These are phyloP conservation scores for Harpagus bidentatus DNA, from an alignment of 2,113 vertebrate genomes.

Conservation along the genomic window DNA sequence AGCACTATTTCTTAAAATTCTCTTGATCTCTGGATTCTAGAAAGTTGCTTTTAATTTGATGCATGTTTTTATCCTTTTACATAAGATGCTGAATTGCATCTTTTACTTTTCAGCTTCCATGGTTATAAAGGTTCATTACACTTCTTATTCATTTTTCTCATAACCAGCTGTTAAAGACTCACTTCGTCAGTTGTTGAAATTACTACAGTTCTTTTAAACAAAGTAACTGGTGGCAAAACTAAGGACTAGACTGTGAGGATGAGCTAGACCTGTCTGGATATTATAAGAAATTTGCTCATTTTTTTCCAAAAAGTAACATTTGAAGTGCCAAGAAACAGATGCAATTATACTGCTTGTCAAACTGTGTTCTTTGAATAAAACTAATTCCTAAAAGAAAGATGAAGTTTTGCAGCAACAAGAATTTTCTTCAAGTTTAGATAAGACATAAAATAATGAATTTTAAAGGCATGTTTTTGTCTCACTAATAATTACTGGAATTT, in stretches of 20 bases:
- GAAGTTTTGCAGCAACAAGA: neutral
- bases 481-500: neutral
- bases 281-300: neutral
- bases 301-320: neutral
- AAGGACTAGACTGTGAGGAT: neutral
- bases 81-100: conserved; percentile 18
- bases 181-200: conserved; percentile 15
- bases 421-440: neutral
- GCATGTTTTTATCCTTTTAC: neutral
- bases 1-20: neutral
- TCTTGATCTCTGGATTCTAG: neutral
- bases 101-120: neutral
- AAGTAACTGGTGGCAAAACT: neutral
- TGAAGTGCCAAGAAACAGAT: neutral
- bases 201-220: neutral
- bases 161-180: neutral
- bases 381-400: neutral
- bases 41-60: conserved; percentile 25
- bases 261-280: neutral
- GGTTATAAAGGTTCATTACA: neutral
- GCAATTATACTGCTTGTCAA: neutral
- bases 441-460: neutral
- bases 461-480: neutral
- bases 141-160: neutral
- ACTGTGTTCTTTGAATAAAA: neutral